phyloP scores from a whole-genome alignment of 2,113 vertebrate species.

The Plecotus auritus region DNA sequence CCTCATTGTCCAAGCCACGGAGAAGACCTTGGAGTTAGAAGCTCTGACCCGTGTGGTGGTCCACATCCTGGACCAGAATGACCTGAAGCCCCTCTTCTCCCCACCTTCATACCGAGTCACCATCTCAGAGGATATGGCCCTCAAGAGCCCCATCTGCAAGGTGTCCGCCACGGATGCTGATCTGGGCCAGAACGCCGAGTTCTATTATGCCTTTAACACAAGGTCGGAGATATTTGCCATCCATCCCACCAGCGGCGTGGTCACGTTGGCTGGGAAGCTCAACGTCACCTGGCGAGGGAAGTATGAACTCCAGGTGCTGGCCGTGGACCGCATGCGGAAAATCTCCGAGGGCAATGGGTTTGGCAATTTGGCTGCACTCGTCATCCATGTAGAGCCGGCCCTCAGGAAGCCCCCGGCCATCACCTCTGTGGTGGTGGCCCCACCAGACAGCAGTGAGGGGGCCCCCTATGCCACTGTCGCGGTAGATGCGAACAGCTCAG shows the following conservation, averaged over 20 bases:
- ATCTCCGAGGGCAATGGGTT: constrained; percentile 89
- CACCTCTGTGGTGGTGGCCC: constrained; percentile 65
- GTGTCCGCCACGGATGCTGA: constrained; percentile 96
- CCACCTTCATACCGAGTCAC: constrained; percentile 91
- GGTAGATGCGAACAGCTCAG: constrained; percentile 82
- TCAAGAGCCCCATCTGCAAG: constrained; percentile 85
- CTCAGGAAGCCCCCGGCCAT: constrained; percentile 82
- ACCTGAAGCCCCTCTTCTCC: constrained; percentile 96
- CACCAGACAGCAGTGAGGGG: constrained; percentile 71
- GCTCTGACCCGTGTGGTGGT: constrained; percentile 89
- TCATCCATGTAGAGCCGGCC: constrained; percentile 85
- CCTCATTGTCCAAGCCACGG: constrained; percentile 89
- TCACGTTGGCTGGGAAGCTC: constrained; percentile 86
- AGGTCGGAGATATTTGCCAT: constrained; percentile 86
- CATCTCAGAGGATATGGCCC: constrained; percentile 86
- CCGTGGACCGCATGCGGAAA: constrained; percentile 93
- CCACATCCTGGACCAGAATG: constrained; percentile 93
- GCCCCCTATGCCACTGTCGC: constrained; percentile 82
- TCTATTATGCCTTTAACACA: constrained; percentile 91
- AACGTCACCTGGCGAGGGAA: constrained; percentile 84
- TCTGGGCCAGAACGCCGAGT: constrained; percentile 90
- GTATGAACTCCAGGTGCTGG: constrained; percentile 91
- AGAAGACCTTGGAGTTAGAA: constrained; percentile 82
- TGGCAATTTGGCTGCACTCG: constrained; percentile 88
- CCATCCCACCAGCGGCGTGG: constrained; percentile 90